phyloP scores from a whole-genome alignment of 2,888 invertebrate genomes.

The Rhaphigaster nebulosa region DNA sequence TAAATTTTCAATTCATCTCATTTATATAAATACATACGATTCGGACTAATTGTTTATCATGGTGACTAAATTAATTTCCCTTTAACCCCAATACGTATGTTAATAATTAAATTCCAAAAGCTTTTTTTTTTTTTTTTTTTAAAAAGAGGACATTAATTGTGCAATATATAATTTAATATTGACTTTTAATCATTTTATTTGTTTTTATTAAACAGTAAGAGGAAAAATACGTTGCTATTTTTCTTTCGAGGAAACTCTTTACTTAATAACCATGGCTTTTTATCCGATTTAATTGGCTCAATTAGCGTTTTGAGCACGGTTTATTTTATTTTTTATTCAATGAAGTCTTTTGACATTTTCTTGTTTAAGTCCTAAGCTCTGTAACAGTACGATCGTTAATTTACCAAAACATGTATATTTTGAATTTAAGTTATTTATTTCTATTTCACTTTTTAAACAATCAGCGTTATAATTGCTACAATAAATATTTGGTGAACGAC shows the following conservation, averaged over 20 bases:
- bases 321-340: neutral
- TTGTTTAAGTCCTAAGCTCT: neutral
- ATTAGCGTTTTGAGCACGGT: neutral
- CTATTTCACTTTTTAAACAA: neutral
- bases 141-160: neutral
- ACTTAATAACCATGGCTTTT: neutral
- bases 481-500: neutral
- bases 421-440: neutral
- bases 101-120: neutral
- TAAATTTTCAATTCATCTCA: neutral
- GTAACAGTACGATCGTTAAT: too few species aligned
- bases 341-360: neutral
- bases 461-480: neutral
- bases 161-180: neutral
- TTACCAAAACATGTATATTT: too few species aligned
- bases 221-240: neutral
- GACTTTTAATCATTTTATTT: neutral
- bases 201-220: neutral
- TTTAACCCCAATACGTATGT: neutral
- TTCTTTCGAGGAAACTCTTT: neutral
- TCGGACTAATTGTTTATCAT: neutral
- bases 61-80: neutral
- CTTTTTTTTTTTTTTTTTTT: too few species aligned
- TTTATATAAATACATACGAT: neutral
- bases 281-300: neutral